A percentile compares a stretch with the other conserved stretches of the same genome.
Evolutionary conservation across 2,888 invertebrate genomes (phyloP).

Genomic region (Synanthedon formicaeformis): DNA sequence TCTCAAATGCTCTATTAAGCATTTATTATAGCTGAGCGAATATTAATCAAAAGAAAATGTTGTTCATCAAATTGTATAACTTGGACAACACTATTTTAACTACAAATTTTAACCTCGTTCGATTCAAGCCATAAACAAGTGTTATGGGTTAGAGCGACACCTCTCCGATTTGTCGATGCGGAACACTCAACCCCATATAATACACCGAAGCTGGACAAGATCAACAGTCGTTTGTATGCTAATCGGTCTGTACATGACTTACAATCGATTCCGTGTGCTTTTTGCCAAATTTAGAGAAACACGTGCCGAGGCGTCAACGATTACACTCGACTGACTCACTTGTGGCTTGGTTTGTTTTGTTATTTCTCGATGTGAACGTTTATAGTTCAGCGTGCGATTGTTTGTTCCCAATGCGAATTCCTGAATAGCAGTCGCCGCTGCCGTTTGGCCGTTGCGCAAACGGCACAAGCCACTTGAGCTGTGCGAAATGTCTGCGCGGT

Average conservation of each 20-base stretch:
- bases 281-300: conserved; percentile 17
- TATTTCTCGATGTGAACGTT: background rate
- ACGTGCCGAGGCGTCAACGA: conserved; percentile 8
- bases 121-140: conserved; percentile 8
- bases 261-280: background rate
- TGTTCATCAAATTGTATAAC: background rate
- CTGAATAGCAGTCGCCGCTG: background rate
- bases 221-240: conserved; percentile 19
- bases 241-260: conserved; percentile 5
- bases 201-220: background rate
- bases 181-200: conserved; percentile 4
- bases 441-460: background rate
- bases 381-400: background rate
- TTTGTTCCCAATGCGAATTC: background rate
- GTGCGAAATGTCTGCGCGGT: conserved; percentile 10
- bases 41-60: too few relatives aligned
- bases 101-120: background rate
- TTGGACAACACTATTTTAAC: background rate
- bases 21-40: too few relatives aligned
- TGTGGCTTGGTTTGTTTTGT: conserved; percentile 9
- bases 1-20: too few relatives aligned
- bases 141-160: conserved; percentile 3
- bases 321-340: background rate
- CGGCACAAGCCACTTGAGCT: background rate
- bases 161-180: conserved; percentile 12